Percentiles rank a stretch among this genome's conserved stretches.
These are phyloP conservation scores for Dinocampus coccinellae DNA, from an alignment of 2,888 invertebrate species.

Conservation along the genomic window DNA sequence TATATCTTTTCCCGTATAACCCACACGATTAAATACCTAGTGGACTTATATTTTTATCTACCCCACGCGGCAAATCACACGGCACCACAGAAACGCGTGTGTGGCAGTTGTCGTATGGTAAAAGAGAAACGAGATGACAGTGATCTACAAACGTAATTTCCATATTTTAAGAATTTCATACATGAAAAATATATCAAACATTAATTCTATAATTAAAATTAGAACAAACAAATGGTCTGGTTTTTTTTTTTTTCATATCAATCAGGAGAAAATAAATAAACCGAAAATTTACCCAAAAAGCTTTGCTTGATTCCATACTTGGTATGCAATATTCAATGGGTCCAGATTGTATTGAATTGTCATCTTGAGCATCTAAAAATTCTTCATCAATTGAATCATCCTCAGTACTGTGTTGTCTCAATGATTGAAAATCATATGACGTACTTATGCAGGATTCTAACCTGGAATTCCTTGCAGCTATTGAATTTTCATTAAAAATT, in stretches of 20 bases:
- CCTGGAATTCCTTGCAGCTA: conserved; percentile 1
- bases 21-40: conserved; percentile 55
- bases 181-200: neutral
- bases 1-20: conserved; percentile 18
- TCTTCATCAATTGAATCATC: conserved; percentile 57
- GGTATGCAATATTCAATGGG: conserved; percentile 61
- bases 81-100: conserved; percentile 59
- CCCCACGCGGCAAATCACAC: conserved; percentile 61
- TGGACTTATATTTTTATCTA: conserved; percentile 67
- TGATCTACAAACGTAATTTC: conserved; percentile 36
- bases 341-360: conserved; percentile 48
- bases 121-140: conserved; percentile 33
- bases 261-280: neutral
- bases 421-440: conserved; percentile 41
- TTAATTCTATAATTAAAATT: too few relatives aligned
- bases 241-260: too few relatives aligned
- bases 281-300: conserved; percentile 64
- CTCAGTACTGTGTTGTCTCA: conserved; percentile 43
- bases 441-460: neutral
- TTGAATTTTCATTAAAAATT: neutral
- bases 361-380: conserved; percentile 54
- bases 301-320: conserved; percentile 55
- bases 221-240: too few relatives aligned
- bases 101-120: conserved; percentile 33
- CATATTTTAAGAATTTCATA: neutral